These are phyloP conservation scores for Prunella fulvescens DNA, from an alignment of 2,113 vertebrate genomes.

Conservation along the genomic window DNA sequence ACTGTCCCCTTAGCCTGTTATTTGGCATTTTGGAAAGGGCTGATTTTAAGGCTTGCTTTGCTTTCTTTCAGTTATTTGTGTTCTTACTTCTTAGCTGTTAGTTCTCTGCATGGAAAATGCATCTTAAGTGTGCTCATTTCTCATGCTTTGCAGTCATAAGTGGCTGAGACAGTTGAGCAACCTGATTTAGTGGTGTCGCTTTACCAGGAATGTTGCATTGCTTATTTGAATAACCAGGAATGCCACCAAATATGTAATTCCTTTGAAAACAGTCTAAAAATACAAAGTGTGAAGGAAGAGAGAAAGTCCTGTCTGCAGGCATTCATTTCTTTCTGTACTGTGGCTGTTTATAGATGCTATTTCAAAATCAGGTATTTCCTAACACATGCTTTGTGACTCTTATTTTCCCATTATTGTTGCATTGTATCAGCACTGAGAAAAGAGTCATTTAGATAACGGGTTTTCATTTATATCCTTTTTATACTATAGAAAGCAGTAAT, in stretches of 20 bases:
- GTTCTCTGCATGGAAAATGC: neutral
- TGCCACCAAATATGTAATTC: neutral
- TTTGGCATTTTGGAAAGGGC: neutral
- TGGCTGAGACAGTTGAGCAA: slow-evolving; percentile 2
- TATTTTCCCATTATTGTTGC: slow-evolving; percentile 40
- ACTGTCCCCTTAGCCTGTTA: neutral
- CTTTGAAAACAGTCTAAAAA: neutral
- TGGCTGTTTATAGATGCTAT: slow-evolving; percentile 14
- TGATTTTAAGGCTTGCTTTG: neutral
- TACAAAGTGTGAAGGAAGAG: neutral
- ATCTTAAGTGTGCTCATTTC: neutral
- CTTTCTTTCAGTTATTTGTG: neutral
- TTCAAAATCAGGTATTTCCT: slow-evolving; percentile 12
- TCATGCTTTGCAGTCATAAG: neutral
- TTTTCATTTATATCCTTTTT: slow-evolving; percentile 43
- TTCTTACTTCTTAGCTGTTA: slow-evolving; percentile 20
- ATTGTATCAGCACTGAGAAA: slow-evolving; percentile 33
- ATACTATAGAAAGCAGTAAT: slow-evolving; percentile 58
- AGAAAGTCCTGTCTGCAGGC: slow-evolving; percentile 18
- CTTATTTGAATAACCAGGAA: slow-evolving; percentile 16
- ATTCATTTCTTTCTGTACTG: slow-evolving; percentile 1
- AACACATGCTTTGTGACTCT: slow-evolving; percentile 13
- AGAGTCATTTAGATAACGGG: slow-evolving; percentile 53
- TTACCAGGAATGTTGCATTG: neutral
- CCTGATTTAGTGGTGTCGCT: neutral